Evolutionary conservation across 92 coral and sea anemone species (phyloP), one percentile per base, ranked within the genome.

Genomic region (Epizoanthus rinbou): DNA sequence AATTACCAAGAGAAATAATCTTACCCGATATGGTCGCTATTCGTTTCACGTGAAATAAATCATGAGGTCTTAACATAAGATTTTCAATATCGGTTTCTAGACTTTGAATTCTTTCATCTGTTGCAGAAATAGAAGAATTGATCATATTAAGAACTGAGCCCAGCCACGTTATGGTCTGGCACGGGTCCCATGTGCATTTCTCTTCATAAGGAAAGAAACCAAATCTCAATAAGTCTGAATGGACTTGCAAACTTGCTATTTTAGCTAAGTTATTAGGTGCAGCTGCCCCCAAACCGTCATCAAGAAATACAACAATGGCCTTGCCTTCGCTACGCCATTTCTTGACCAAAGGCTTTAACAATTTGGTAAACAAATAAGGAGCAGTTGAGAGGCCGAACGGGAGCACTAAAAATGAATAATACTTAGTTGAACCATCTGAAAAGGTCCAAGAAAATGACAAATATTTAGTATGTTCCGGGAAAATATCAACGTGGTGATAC

Each of bases 121-220:
- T 90, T 0, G 88, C 84, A 2, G 79, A 14, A 72, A 83, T 82
- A n/a, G 72, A 18, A n/a, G 83, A 76, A 14, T 80, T 66, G 3
- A n/a, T 19, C 43, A 85, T 79, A 57, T 90, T 28, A 28, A 28
- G 54, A 57, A 60, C 45, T 35, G 79, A 47, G 1, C 88, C 91
- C 25, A 79, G 76, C 82, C 81, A 88, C 15, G 62, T 57, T 57
- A 85, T 74, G 73, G 6, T 43, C 80, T 80, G 89, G 35, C 57
- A 21, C 50, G 88, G 88, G 17, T 89, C 80, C 86, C 87, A 89
- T 2, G 19, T 69, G 68, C 78, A 89, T 70, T 81, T 89, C 0
- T 85, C 74, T 35, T 89, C 89, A 56, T 71, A 79, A 8, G 86
- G 82, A 1, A 88, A 83, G 39, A 84, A 81, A 43, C 88, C 93